Conservation (phyloP, 2,113 vertebrate species). For the Ciconia maguari region DNA sequence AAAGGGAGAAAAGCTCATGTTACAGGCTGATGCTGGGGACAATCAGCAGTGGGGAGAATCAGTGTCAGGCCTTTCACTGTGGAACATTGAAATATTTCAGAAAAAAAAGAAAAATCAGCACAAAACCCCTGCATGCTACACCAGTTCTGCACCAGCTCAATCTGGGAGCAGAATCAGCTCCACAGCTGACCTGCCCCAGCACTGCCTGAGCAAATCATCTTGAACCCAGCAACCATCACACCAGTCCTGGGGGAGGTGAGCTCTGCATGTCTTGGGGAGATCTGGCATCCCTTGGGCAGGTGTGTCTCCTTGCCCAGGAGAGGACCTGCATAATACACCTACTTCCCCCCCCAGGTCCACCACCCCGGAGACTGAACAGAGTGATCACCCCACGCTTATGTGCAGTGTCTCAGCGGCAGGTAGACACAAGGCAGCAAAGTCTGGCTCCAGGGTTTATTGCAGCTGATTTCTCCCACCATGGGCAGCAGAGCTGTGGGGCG, state of each 20-base stretch:
- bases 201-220: neutral
- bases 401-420: neutral
- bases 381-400: neutral
- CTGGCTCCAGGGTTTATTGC: conserved; percentile 52
- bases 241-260: neutral
- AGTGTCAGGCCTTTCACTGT: neutral
- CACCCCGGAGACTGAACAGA: neutral
- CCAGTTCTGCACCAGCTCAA: neutral
- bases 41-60: neutral
- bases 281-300: neutral
- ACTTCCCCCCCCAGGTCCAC: neutral
- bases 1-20: neutral
- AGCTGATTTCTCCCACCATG: neutral
- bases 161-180: neutral
- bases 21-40: neutral
- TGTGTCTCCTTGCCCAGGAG: neutral
- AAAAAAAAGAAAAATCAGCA: neutral
- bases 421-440: neutral
- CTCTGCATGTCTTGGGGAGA: neutral
- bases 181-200: neutral
- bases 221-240: neutral
- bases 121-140: neutral
- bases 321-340: neutral
- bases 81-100: neutral
- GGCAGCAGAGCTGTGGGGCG: neutral